Percentiles rank a stretch among this genome's conserved stretches.
These are phyloP conservation scores for Nymphalis urticae DNA, from an alignment of 2,888 invertebrate genomes.

Conservation along the genomic window DNA sequence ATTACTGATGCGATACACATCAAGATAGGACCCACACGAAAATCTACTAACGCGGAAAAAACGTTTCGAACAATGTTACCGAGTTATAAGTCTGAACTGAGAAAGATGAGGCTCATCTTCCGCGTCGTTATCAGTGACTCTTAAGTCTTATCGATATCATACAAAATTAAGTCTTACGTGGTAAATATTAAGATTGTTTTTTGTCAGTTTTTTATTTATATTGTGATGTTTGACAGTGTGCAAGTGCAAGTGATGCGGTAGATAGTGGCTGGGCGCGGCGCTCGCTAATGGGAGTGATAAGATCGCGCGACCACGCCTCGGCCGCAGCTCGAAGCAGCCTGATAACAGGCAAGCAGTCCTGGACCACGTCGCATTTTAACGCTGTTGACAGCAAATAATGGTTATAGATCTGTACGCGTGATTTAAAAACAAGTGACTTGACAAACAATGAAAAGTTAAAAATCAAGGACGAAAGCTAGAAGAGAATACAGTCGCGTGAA, in stretches of 20 bases:
- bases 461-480: neutral
- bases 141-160: slow-evolving; percentile 35
- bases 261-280: slow-evolving; percentile 74
- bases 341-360: slow-evolving; percentile 31
- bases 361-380: slow-evolving; percentile 26
- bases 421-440: slow-evolving; percentile 28
- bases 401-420: slow-evolving; percentile 25
- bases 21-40: slow-evolving; percentile 52
- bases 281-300: slow-evolving; percentile 77
- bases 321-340: slow-evolving; percentile 35
- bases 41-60: slow-evolving; percentile 61
- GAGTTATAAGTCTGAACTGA: slow-evolving; percentile 52
- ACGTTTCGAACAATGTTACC: slow-evolving; percentile 55
- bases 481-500: neutral
- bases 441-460: slow-evolving; percentile 29
- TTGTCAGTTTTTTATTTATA: slow-evolving; percentile 34
- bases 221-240: slow-evolving; percentile 55
- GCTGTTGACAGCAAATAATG: slow-evolving; percentile 34
- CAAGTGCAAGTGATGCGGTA: slow-evolving; percentile 58
- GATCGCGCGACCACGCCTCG: slow-evolving; percentile 75
- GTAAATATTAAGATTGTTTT: slow-evolving; percentile 39
- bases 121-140: slow-evolving; percentile 30
- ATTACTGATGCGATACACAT: slow-evolving; percentile 60
- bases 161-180: slow-evolving; percentile 42
- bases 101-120: slow-evolving; percentile 55